Base-by-base conservation (phyloP, 2,888 invertebrate genomes). In the Caenorhabditis sp. region DNA sequence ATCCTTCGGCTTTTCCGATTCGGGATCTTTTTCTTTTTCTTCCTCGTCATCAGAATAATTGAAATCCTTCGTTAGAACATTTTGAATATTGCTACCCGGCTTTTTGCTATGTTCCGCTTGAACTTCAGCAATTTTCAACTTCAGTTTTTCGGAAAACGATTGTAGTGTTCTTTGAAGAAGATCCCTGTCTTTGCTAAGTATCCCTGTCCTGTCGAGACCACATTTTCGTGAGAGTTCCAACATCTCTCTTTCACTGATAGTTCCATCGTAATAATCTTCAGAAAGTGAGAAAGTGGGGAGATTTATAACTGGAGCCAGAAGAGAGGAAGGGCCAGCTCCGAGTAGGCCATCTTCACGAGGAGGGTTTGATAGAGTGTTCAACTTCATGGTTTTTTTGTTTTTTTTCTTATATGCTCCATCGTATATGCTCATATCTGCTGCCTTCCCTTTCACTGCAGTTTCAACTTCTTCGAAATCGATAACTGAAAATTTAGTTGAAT, bases 31-130 rank as follows among this genome's bases (percentile, higher is more conserved):
- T 8, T 87, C 87, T 2, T 88, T 88, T n/a, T 88, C 89, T 24
- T 88, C 89, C 40, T 89, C 89, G 22, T 91, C 91, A 78, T 91
- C 91, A 24, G 88, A 89, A 69, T 91, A 90, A 32, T 91, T 90
- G 72, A 88, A 91, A 47, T 89, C 86, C 6, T 82, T 87, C 0
- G 90, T 83, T 4, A 91, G 81, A 40, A 91, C 77, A 50, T 88
- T 88, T 87, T 91, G 76, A 9, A 83, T 58, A n/a, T 58, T 74
- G 2, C 2, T 69, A 11, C 69, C 74, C 6, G 55, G 18, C 24
- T 51, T 37, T 26, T 55, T 15, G 2, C 28, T 70, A 18, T 56
- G 60, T 15, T 55, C 55, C 13, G 50, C n/a, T 11, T 61, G 37
- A 1, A 40, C 53, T 51, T 74, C 69, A 0, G 56, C 20, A 8